A percentile compares a stretch with the other conserved stretches of the same genome.
Conservation (phyloP, 1,140 invertebrate genomes). For the Danaus plexippus region DNA sequence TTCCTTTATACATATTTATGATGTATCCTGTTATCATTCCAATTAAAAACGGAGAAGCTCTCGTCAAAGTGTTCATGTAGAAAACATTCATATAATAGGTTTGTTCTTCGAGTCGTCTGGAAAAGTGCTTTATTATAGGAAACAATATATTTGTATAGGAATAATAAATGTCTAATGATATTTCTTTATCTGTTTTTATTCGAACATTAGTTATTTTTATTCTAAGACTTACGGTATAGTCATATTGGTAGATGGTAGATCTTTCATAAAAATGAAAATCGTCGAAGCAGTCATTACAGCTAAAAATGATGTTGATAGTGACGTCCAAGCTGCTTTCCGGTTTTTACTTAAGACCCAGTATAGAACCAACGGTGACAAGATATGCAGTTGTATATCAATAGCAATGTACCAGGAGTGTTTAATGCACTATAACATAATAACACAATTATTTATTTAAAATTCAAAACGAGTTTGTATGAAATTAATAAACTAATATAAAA, state of each 20-base stretch:
- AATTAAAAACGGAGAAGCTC: constrained; percentile 70
- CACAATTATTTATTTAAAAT: neutral
- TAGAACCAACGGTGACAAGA: constrained; percentile 65
- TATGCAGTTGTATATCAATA: constrained; percentile 72
- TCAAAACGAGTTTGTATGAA: too few relatives aligned
- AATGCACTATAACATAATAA: constrained; percentile 63
- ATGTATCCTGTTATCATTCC: constrained; percentile 73
- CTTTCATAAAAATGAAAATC: constrained; percentile 44
- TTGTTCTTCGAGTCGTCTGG: constrained; percentile 21
- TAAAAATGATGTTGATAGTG: constrained; percentile 22
- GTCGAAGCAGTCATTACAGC: constrained; percentile 23
- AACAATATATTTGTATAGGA: too few relatives aligned
- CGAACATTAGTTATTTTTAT: neutral
- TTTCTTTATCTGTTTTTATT: too few relatives aligned
- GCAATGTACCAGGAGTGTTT: constrained; percentile 73
- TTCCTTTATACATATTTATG: constrained; percentile 19
- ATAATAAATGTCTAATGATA: too few relatives aligned
- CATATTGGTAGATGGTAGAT: constrained; percentile 23
- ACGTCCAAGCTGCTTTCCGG: constrained; percentile 28
- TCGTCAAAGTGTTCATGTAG: constrained; percentile 35
- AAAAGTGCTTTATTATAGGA: neutral
- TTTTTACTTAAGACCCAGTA: constrained; percentile 45
- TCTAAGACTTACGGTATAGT: constrained; percentile 18
- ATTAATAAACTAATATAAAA: too few relatives aligned
- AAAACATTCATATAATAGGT: constrained; percentile 23